Evolutionary conservation across 1,140 invertebrate species (phyloP).

Genomic region (Drosophila nigrodunni): DNA sequence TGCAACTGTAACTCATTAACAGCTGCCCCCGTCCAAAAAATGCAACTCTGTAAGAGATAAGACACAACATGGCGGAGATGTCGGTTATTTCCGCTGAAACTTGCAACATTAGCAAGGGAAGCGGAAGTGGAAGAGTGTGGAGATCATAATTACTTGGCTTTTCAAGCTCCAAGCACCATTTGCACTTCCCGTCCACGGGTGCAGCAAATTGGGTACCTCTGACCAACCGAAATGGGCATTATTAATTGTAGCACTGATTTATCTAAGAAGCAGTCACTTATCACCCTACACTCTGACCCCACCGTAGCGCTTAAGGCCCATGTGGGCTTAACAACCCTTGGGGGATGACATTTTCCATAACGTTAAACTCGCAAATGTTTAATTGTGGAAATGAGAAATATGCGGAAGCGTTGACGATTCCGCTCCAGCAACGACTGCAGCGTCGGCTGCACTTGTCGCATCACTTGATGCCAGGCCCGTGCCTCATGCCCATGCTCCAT

Average conservation of each 20-base stretch:
- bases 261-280: conserved; percentile 60
- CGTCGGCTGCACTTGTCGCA: conserved; percentile 77
- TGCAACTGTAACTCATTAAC: conserved; percentile 27
- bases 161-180: conserved; percentile 72
- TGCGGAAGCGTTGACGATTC: conserved; percentile 82
- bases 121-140: background rate
- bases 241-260: conserved; percentile 80
- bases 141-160: conserved; percentile 68
- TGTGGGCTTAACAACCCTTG: conserved; percentile 45
- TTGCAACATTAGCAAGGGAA: background rate
- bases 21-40: conserved; percentile 32
- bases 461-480: conserved; percentile 71
- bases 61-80: background rate
- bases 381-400: conserved; percentile 84
- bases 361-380: conserved; percentile 74
- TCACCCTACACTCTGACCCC: background rate
- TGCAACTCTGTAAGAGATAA: conserved; percentile 20
- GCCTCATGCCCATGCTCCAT: conserved; percentile 27
- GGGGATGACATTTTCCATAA: conserved; percentile 59
- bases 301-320: background rate
- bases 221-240: conserved; percentile 51
- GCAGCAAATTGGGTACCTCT: conserved; percentile 41
- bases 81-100: conserved; percentile 47
- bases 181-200: conserved; percentile 67
- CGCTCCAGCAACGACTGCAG: conserved; percentile 62